Evolutionary conservation across 2,888 invertebrate species (phyloP).

Genomic region (Hyppa rectilinea): DNA sequence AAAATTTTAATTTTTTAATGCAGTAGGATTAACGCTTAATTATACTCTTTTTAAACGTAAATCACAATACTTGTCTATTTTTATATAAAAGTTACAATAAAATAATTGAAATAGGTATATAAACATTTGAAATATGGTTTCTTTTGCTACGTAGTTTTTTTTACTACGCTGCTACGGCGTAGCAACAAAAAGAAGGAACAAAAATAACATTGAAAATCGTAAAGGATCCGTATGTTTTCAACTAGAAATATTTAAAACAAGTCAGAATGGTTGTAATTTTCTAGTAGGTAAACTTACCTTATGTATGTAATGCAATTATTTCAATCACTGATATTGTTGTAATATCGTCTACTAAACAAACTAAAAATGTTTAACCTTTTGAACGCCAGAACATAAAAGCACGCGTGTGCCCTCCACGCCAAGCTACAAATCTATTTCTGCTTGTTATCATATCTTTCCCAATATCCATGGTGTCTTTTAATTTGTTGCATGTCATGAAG

Average conservation of each 20-base stretch:
- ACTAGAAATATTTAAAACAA: background rate
- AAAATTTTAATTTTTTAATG: conserved; percentile 3
- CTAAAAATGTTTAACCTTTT: conserved; percentile 2
- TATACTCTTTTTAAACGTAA: background rate
- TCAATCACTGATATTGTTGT: background rate
- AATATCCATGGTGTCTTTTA: too few relatives aligned
- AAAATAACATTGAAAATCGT: background rate
- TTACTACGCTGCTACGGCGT: conserved; percentile 11
- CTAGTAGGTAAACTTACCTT: background rate
- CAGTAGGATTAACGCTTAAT: background rate
- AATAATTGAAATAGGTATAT: background rate
- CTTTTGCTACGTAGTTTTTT: background rate
- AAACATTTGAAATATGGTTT: background rate
- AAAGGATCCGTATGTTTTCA: background rate
- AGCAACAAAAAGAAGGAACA: background rate
- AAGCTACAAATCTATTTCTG: too few relatives aligned
- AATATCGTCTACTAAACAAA: background rate
- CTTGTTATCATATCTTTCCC: too few relatives aligned
- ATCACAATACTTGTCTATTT: background rate
- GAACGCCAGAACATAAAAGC: too few relatives aligned
- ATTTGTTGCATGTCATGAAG: too few relatives aligned
- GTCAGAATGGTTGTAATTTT: background rate
- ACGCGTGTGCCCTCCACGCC: too few relatives aligned
- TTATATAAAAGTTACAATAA: background rate
- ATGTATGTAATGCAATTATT: background rate